Base-by-base conservation (phyloP, 2,113 vertebrate species). In the Falcunculus frontatus region DNA sequence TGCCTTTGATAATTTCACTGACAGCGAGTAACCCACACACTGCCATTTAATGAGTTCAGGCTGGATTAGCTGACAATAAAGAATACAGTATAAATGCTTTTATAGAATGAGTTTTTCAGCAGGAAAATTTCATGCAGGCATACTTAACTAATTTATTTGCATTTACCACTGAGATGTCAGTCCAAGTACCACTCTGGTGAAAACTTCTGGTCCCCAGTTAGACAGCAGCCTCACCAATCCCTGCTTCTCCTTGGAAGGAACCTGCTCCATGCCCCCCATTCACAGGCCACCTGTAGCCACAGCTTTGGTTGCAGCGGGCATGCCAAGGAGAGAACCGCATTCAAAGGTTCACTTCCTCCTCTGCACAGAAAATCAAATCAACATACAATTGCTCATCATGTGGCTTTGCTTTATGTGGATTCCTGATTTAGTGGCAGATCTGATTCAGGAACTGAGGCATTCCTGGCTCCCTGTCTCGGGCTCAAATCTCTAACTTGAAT, bases 1-100 rank as follows among this genome's bases (percentile, higher is more conserved):
- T 96, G 97, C 97, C 97, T 98, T 98, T 98, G 98, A 98, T 98
- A 98, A 98, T 98, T 98, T 97, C 97, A 97, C 96, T 97, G 97
- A 98, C 97, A 98, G 98, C 49, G 32, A 98, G 98, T 98, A 98
- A 98, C 97, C 97, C 97, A 95, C 97, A 97, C 97, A 95, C 93
- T 97, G 97, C 97, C 94, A 96, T 98, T 98, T 98, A 98, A 98
- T 98, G 97, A 98, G 97, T 97, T 97, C 86, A 82, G 97, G 97
- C 96, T 98, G 98, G 97, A 98, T 98, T 98, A 97, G 97, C 95
- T 97, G 97, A 97, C 97, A 97, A 97, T 98, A 98, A 98, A 97
- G 97, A 96, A 98, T 97, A 98, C 93, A 94, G 90, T 96, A 94
- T 94, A 98, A 98, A 97, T 96, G 95, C 97, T 97, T 98, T 97